Base-by-base conservation (phyloP, 92 coral and sea anemone genomes). In the Paramuricea clavata region DNA sequence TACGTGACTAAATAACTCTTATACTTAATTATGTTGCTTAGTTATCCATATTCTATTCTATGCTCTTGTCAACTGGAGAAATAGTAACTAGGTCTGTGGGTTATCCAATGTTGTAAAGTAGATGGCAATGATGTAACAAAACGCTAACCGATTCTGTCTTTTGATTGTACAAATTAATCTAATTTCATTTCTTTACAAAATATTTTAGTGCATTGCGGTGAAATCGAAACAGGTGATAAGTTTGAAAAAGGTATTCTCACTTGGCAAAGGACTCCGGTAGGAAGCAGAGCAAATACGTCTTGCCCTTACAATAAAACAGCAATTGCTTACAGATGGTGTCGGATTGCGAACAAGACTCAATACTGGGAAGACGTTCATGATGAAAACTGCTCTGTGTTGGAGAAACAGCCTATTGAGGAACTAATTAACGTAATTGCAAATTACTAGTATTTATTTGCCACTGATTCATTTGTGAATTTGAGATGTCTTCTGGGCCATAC, bases 271-370 rank as follows among this genome's bases (percentile, higher is more conserved):
- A 76, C 82, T 27, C 25, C 67, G 0, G 68, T 32, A 7, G 68
- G 68, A 7, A 26, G 10, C 35, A 76, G 82, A 54, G 82, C 68
- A 7, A 76, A 76, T 5, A 34, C 31, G 8, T 50, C 82, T 22
- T 76, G 82, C 31, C 62, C 25, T 0, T 76, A 35, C 32, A 72
- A 76, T 34, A 23, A 54, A 25, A 32, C 26, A 56, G 7, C 23
- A 30, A 2, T 76, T 9, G 82, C 82, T 3, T 52, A 76, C 52
- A 35, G 82, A 28, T 49, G 35, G 35, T 76, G 82, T 54, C 42
- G 28, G 16, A 49, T 49, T 2, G 23, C 44, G 25, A 32, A 49
- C 12, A 49, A 43, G 67, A 54, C 10, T 5, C 67, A 13, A 1
- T 28, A 28, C 47, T 76, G 82, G 82, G 42, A 30, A 13, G 30